Base-by-base conservation (phyloP, 2,888 invertebrate genomes). In the Brachypalpus laphriformis region DNA sequence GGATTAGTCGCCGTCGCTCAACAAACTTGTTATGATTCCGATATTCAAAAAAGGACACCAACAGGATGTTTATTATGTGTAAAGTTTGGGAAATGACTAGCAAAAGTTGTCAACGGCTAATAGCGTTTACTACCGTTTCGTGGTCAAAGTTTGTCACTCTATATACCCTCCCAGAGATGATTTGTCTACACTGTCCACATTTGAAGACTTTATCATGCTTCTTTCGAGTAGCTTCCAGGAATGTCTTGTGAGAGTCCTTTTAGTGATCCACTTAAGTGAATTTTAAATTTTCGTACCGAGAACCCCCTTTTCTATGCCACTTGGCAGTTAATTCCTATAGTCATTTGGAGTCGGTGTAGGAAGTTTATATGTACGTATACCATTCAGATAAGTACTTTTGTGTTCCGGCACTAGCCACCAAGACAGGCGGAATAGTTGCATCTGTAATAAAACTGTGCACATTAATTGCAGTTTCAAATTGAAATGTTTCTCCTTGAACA, bases 391-490 rank as follows among this genome's bases (percentile, higher is more conserved):
- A 51, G 72, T 45, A 40, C 37, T 57, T 78, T 78, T 78, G 56
- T 71, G 63, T 78, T 57, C 56, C 65, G 71, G 56, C 37, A 54
- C 31, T 25, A 37, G 37, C 20, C 22, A 47, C 18, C 51, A 42
- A 22, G 42, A 14, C 57, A n/a, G 1, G 3, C 0, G 3, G 45
- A 3, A 54, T 47, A 20, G 40, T 59, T 72, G 57, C 65, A 80
- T 49, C 57, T 59, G 65, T 72, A 66, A 54, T 66, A 80, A 80
- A 74, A 72, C 18, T 66, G 72, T 56, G 57, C 72, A 66, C 80
- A 80, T 80, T 72, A 80, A 80, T 80, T 80, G 80, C 80, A 72
- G 57, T 72, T 66, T 59, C 7, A 31, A 72, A 72, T 72, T 78
- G 65, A 65, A 71, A 72, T 65, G 37, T 65, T 54, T 45, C 7